These are phyloP conservation scores for Pao palembangensis DNA, from an alignment of 2,113 vertebrate species.

Conservation along the genomic window DNA sequence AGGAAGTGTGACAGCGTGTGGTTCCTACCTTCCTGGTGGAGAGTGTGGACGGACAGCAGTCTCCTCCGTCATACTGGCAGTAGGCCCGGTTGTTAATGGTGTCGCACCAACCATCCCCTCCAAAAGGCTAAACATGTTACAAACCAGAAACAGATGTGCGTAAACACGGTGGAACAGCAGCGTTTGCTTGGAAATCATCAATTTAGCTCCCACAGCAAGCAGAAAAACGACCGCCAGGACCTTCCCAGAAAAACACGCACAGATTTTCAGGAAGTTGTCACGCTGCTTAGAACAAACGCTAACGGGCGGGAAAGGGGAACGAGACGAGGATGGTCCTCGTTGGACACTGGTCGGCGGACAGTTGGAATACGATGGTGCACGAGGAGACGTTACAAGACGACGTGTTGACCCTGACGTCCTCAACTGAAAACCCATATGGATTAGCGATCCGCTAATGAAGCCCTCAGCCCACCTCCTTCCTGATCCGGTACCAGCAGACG, in stretches of 20 bases:
- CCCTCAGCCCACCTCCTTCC: too few species aligned
- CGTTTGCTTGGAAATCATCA: slow-evolving; percentile 4
- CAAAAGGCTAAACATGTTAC: slow-evolving; percentile 82
- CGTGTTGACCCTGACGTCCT: too few species aligned
- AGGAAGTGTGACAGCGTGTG: slow-evolving; percentile 6
- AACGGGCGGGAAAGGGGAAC: too few species aligned
- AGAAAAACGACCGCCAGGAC: slow-evolving; percentile 6
- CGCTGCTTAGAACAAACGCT: too few species aligned
- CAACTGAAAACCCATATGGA: too few species aligned
- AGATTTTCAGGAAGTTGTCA: slow-evolving; percentile 21
- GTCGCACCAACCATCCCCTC: slow-evolving; percentile 96
- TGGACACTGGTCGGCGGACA: too few species aligned
- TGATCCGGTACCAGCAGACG: too few species aligned
- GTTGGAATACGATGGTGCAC: too few species aligned
- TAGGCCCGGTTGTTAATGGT: slow-evolving; percentile 96
- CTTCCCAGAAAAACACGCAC: background rate
- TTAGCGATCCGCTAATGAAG: too few species aligned
- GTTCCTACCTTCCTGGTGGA: slow-evolving; percentile 88
- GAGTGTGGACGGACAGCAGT: slow-evolving; percentile 95
- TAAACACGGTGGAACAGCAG: slow-evolving; percentile 6
- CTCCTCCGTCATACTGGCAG: slow-evolving; percentile 94
- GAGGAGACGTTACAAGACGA: too few species aligned
- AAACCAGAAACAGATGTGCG: slow-evolving; percentile 35
- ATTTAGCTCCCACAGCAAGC: slow-evolving; percentile 14
- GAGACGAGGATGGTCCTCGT: too few species aligned